phyloP scores from a whole-genome alignment of 2,888 invertebrate genomes.

The Pseudoips prasinana region DNA sequence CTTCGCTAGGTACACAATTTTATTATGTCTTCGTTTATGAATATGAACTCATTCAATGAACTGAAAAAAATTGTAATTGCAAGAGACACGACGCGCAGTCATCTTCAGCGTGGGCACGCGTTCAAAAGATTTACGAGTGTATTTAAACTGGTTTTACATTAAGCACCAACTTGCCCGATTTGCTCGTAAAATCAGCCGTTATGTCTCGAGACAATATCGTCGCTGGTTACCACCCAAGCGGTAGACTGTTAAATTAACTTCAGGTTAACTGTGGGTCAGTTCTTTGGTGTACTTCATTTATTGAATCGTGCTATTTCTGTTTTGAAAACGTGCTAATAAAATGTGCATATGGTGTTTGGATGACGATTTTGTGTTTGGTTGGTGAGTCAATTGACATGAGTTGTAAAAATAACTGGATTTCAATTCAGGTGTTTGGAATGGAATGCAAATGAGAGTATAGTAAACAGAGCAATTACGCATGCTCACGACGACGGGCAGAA shows the following conservation, averaged over 20 bases:
- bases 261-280: conserved; percentile 65
- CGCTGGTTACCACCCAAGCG: conserved; percentile 70
- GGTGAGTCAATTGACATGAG: too few relatives aligned
- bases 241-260: conserved; percentile 63
- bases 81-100: conserved; percentile 51
- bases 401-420: conserved; percentile 34
- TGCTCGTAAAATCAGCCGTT: conserved; percentile 75
- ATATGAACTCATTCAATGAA: conserved; percentile 15
- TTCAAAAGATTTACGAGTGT: conserved; percentile 73
- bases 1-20: too few relatives aligned
- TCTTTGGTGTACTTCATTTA: conserved; percentile 34
- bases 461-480: conserved; percentile 66
- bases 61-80: conserved; percentile 36
- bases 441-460: conserved; percentile 56
- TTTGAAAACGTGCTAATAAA: conserved; percentile 5
- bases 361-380: too few relatives aligned
- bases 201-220: conserved; percentile 71
- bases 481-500: conserved; percentile 58
- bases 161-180: conserved; percentile 72
- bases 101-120: conserved; percentile 67
- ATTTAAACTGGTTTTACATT: conserved; percentile 78
- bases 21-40: conserved; percentile 5
- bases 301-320: conserved; percentile 28
- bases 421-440: conserved; percentile 41
- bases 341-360: conserved; percentile 5